A percentile compares a stretch with the other conserved stretches of the same genome.
These are phyloP conservation scores for Caenorhabditis virilis DNA, from an alignment of 2,888 invertebrate species.

Conservation along the genomic window DNA sequence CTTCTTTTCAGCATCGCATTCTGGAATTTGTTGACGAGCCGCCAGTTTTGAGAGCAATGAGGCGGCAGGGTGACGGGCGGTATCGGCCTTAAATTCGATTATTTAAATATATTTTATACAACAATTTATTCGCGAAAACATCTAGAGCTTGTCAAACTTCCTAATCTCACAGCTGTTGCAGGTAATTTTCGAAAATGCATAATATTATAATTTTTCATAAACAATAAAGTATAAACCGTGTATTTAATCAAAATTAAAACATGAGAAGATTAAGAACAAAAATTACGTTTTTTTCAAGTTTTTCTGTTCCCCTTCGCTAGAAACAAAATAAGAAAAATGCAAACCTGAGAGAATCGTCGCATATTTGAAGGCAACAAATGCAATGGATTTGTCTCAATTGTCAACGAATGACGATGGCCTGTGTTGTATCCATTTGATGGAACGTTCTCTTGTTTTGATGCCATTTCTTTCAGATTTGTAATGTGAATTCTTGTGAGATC, in stretches of 20 bases:
- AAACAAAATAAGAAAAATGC: neutral
- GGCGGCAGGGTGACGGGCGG: conserved; percentile 43
- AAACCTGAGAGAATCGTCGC: conserved; percentile 42
- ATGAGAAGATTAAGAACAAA: neutral
- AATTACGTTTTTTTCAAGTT: too few relatives aligned
- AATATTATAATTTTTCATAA: neutral
- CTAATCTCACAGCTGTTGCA: neutral
- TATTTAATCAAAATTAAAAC: neutral
- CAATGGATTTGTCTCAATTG: conserved; percentile 60
- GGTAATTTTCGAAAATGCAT: neutral
- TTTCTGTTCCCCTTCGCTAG: too few relatives aligned
- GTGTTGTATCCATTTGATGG: conserved; percentile 23
- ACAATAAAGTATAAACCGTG: neutral
- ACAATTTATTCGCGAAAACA: neutral
- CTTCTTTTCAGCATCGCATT: conserved; percentile 11
- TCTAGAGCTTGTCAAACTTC: neutral
- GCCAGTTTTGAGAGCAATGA: conserved; percentile 50
- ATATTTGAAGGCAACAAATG: conserved; percentile 61
- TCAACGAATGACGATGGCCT: conserved; percentile 58
- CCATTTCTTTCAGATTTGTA: too few relatives aligned
- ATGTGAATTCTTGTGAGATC: too few relatives aligned
- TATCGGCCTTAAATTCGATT: conserved; percentile 44
- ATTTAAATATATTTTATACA: neutral
- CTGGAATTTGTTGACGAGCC: conserved; percentile 38
- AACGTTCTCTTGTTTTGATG: conserved; percentile 17